phyloP scores from a whole-genome alignment of 2,797 vertebrate genomes.

The Sparidentex hasta region DNA sequence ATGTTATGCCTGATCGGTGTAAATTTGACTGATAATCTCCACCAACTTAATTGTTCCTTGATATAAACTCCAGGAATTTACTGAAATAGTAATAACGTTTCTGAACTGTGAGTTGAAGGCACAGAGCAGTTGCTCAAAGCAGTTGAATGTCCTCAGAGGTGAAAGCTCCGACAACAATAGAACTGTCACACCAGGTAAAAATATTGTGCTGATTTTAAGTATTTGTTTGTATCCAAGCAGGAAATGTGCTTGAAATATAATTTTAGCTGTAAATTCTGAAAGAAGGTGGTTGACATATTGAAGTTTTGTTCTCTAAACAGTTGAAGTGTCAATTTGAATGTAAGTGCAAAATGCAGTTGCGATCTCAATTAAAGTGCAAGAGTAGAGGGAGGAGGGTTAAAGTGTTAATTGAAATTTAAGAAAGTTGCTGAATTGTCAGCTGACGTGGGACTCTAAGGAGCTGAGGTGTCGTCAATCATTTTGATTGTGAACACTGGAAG shows the following conservation, averaged over 20 bases:
- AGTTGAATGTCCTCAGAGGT: neutral
- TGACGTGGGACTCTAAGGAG: neutral
- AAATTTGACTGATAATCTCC: too few species aligned
- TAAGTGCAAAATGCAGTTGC: neutral
- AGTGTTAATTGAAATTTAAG: neutral
- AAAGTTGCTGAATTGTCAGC: too few species aligned
- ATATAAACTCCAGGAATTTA: neutral
- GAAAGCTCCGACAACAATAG: neutral
- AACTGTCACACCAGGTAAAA: neutral
- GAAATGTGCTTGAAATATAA: neutral
- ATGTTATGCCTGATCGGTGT: too few species aligned
- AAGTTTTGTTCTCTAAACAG: neutral
- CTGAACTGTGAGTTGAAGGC: neutral
- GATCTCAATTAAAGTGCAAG: neutral
- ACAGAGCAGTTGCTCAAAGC: neutral
- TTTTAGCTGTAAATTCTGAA: neutral
- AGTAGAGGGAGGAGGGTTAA: too few species aligned
- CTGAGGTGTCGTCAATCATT: too few species aligned
- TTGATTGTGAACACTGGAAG: neutral
- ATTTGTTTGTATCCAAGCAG: neutral
- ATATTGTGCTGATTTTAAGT: too few species aligned
- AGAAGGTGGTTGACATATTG: neutral
- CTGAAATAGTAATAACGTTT: neutral
- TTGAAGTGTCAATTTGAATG: neutral
- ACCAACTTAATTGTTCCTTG: too few species aligned